Base-by-base conservation (phyloP, 2,888 invertebrate species). In the Lasiommata megera region DNA sequence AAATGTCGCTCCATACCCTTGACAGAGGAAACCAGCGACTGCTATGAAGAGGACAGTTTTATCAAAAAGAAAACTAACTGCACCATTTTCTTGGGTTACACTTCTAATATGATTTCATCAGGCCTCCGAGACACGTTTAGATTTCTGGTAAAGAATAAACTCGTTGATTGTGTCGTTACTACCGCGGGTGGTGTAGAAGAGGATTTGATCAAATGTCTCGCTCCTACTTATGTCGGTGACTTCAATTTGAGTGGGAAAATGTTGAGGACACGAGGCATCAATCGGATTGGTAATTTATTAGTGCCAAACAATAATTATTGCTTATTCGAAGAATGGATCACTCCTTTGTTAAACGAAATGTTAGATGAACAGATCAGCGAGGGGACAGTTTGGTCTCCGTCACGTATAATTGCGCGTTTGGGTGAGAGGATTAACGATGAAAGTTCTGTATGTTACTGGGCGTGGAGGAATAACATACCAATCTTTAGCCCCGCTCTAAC, bases 271-370 rank as follows among this genome's bases (percentile, higher is more conserved):
- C 93, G 94, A 53, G 99, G 98, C 5, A 95, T 98, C 53, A 98
- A 98, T 81, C 89, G 97, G 64, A 96, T 96, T 60, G 91, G 91
- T 0, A 99, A 99, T 86, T 92, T 99, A 41, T 90, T 99, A 47
- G 98, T 99, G 0, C 99, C 99, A 0, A 99, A 99, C 88, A 95
- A 98, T 71, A 99, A 99, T 86, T 99, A 99, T 80, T 99, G 99
- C 76, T 93, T 94, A 68, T 99, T 99, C 88, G 99, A 99, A 84
- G 96, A 98, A 75, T 99, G 99, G 99, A 92, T 98, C 0, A 97
- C 96, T 88, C 99, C 99, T 0, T 92, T 97, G 62, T 91, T 99
- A 3, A 96, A 99, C 75, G 93, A 95, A 79, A 96, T 99, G 96
- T 80, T 99, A 6, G 85, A 93, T 40, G 98, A 99, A 77, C 99